These are phyloP conservation scores for Myiotriccus ornatus DNA, from an alignment of 2,797 vertebrate species.

Conservation along the genomic window DNA sequence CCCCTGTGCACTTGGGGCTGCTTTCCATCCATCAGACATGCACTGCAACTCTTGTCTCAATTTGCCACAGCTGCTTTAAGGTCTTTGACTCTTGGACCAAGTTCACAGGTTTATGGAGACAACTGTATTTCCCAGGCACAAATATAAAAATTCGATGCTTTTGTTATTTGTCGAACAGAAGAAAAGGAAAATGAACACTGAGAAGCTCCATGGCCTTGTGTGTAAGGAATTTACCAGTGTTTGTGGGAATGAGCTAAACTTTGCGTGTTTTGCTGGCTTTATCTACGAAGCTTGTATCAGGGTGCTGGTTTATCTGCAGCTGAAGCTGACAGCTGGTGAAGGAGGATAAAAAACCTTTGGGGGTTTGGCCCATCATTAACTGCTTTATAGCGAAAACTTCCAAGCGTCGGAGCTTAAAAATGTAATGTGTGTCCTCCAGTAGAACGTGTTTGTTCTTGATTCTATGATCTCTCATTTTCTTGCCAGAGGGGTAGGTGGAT, in stretches of 20 bases:
- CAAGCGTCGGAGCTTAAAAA: neutral
- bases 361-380: slow-evolving; percentile 49
- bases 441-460: slow-evolving; percentile 56
- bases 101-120: neutral
- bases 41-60: neutral
- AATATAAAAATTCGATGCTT: neutral
- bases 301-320: slow-evolving; percentile 31
- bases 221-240: neutral
- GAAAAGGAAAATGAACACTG: neutral
- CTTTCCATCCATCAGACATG: neutral
- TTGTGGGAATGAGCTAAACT: neutral
- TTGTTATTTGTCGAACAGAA: neutral
- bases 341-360: slow-evolving; percentile 31
- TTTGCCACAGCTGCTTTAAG: neutral
- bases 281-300: neutral
- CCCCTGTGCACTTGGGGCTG: neutral
- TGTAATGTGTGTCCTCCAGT: neutral
- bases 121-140: neutral
- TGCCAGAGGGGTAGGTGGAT: slow-evolving; percentile 56
- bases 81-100: neutral
- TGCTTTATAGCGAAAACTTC: slow-evolving; percentile 37
- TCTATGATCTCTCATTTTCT: slow-evolving; percentile 51
- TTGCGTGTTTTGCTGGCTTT: neutral
- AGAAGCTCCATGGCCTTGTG: neutral
- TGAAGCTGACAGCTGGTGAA: slow-evolving; percentile 39